Evolutionary conservation across 2,797 vertebrate species (phyloP).

Genomic region (Melanotaenia trifasciata): DNA sequence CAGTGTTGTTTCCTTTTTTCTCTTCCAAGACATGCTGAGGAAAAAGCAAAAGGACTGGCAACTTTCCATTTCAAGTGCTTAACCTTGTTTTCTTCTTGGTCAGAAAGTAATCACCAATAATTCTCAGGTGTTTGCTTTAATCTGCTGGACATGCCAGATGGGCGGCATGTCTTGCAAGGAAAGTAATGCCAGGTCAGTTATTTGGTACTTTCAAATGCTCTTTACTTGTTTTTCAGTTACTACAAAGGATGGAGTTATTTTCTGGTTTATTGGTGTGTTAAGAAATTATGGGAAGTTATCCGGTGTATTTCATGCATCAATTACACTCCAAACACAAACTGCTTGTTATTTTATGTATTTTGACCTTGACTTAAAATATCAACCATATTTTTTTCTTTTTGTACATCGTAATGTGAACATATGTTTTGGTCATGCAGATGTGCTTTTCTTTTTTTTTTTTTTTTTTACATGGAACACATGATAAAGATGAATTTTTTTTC

Average conservation of each 20-base stretch:
- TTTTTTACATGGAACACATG: too few species aligned
- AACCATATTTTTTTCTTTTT: neutral
- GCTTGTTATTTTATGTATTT: neutral
- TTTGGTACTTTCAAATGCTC: constrained; percentile 22
- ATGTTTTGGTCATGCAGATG: too few species aligned
- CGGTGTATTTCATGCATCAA: neutral
- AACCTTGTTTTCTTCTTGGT: constrained; percentile 44
- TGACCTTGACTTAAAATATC: neutral
- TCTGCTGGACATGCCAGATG: constrained; percentile 58
- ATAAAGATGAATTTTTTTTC: too few species aligned
- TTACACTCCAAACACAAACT: neutral
- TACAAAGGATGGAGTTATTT: neutral
- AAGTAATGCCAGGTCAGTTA: constrained; percentile 23
- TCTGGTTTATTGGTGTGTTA: neutral
- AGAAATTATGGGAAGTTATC: neutral
- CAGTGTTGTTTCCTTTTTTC: neutral
- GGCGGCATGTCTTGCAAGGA: constrained; percentile 44
- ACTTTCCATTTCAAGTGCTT: constrained; percentile 61
- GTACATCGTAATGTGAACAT: neutral
- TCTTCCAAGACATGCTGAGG: neutral
- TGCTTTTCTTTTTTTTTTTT: too few species aligned
- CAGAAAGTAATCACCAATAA: constrained; percentile 63
- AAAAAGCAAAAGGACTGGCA: constrained; percentile 10
- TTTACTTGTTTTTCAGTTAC: neutral
- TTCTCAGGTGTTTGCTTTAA: constrained; percentile 64